Percentiles rank a stretch among this genome's conserved stretches.
phyloP scores from a whole-genome alignment of 2,113 vertebrate genomes.

The Condylura cristata region DNA sequence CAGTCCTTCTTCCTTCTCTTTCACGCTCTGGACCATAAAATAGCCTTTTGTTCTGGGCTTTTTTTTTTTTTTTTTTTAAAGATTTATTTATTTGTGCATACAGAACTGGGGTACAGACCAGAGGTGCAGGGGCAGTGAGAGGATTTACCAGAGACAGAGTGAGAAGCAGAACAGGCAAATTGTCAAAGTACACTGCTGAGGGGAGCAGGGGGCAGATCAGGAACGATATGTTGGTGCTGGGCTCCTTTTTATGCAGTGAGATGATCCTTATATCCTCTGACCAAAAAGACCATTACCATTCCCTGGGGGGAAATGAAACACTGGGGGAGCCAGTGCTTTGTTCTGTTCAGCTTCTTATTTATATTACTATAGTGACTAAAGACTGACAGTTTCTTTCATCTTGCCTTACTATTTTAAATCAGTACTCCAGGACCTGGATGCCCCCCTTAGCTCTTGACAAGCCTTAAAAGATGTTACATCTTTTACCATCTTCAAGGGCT shows the following conservation, averaged over 20 bases:
- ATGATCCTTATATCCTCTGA: background rate
- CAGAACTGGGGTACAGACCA: too few relatives aligned
- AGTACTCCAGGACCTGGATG: background rate
- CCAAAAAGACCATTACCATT: background rate
- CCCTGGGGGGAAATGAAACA: background rate
- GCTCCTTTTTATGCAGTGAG: background rate
- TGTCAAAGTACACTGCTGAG: too few relatives aligned
- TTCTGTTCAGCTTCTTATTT: background rate
- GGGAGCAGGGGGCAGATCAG: too few relatives aligned
- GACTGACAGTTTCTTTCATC: background rate
- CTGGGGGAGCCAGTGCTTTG: background rate
- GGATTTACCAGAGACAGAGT: too few relatives aligned
- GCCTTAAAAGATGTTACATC: background rate
- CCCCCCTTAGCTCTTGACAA: background rate
- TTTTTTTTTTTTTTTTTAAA: too few relatives aligned
- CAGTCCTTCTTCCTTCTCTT: background rate
- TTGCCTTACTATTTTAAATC: background rate
- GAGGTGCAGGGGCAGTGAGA: too few relatives aligned
- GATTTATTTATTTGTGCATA: too few relatives aligned
- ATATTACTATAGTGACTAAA: background rate
- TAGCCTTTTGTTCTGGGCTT: background rate
- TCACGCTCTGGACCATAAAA: too few relatives aligned
- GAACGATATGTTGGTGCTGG: too few relatives aligned
- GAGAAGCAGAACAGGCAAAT: too few relatives aligned
- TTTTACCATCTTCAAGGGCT: background rate